phyloP scores from a whole-genome alignment of 2,888 invertebrate species.

The Heteromyza rotundicornis region DNA sequence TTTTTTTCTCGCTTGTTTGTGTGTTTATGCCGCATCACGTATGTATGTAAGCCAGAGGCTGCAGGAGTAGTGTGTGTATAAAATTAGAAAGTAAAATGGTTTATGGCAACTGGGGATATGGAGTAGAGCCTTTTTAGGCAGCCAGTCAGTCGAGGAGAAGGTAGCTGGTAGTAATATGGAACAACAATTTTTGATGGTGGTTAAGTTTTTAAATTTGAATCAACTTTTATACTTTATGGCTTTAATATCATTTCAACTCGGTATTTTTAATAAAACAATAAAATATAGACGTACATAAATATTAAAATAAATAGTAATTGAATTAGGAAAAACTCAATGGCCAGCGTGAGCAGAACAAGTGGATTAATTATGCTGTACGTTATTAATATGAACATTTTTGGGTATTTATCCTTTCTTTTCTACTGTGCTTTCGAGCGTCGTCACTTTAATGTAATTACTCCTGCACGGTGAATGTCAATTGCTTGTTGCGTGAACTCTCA shows the following conservation, averaged over 20 bases:
- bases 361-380: conserved; percentile 44
- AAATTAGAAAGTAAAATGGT: conserved; percentile 46
- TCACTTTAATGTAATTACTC: conserved; percentile 66
- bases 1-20: conserved; percentile 30
- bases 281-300: conserved; percentile 50
- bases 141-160: no score
- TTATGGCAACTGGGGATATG: conserved; percentile 7
- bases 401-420: no score
- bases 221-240: no score
- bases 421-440: no score
- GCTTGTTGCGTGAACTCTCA: conserved; percentile 94
- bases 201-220: no score
- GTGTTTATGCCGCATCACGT: neutral
- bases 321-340: conserved; percentile 52
- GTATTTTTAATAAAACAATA: conserved; percentile 45
- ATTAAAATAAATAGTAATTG: conserved; percentile 53
- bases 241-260: no score
- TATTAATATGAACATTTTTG: conserved; percentile 48
- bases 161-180: no score
- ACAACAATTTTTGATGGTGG: no score
- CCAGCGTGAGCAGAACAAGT: conserved; percentile 47
- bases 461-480: conserved; percentile 79
- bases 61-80: conserved; percentile 11
- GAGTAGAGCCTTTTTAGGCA: neutral
- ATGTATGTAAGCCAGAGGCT: conserved; percentile 17